Percentiles rank a stretch among this genome's conserved stretches.
Conservation (phyloP, 2,113 vertebrate species). For the Calypte anna region DNA sequence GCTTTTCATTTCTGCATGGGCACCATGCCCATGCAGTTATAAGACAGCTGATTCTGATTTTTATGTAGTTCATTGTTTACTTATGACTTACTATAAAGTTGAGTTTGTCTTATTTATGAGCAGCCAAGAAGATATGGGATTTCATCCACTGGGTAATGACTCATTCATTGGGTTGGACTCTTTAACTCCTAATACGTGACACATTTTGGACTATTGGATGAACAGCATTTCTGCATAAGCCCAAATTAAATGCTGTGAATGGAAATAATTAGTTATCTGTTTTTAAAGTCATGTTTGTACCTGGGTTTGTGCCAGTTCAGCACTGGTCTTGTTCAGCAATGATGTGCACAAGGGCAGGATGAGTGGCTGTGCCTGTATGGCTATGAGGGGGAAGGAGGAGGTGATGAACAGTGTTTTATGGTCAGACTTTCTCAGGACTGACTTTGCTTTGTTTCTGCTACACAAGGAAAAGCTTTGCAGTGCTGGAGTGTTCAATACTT, state of each 20-base stretch:
- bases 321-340: not conserved
- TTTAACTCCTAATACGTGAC: conserved; percentile 45
- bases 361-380: not conserved
- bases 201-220: conserved; percentile 38
- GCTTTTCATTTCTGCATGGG: conserved; percentile 47
- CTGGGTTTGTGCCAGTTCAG: conserved; percentile 9
- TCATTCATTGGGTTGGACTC: conserved; percentile 58
- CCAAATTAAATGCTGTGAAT: conserved; percentile 26
- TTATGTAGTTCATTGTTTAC: conserved; percentile 69
- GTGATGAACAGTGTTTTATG: not conserved
- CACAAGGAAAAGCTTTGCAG: not conserved
- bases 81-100: conserved; percentile 70
- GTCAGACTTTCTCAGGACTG: not conserved
- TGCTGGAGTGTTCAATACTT: not conserved
- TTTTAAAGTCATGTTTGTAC: conserved; percentile 42
- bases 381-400: not conserved
- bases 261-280: conserved; percentile 58
- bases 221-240: conserved; percentile 7
- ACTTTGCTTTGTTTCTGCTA: not conserved
- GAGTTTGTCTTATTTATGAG: conserved; percentile 64
- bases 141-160: conserved; percentile 66
- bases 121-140: conserved; percentile 56
- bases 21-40: conserved; percentile 1
- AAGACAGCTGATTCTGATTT: conserved; percentile 67
- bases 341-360: not conserved